These are phyloP conservation scores for Hyposoter didymator DNA, from an alignment of 2,888 invertebrate genomes.

Conservation along the genomic window DNA sequence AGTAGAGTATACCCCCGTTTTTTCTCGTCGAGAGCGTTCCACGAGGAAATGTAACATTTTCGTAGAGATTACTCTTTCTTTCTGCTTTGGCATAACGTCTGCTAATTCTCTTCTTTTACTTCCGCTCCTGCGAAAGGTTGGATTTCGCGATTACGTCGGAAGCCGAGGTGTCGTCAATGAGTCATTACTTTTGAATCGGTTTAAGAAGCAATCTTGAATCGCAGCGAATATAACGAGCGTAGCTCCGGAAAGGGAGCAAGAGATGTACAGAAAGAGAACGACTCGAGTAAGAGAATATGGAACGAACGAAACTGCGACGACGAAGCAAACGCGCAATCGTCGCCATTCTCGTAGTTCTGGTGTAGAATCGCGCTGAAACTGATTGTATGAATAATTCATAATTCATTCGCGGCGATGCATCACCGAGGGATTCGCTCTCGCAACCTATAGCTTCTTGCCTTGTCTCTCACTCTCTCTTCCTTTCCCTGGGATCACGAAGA, in stretches of 20 bases:
- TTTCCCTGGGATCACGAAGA: slow-evolving; percentile 28
- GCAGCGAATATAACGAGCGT: slow-evolving; percentile 35
- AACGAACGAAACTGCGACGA: slow-evolving; percentile 49
- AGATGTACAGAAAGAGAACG: not conserved
- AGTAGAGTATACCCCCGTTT: slow-evolving; percentile 1
- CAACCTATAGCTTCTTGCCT: slow-evolving; percentile 25
- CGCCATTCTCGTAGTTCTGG: slow-evolving; percentile 50
- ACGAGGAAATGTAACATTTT: slow-evolving; percentile 16
- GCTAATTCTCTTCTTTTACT: slow-evolving; percentile 12
- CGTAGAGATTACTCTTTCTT: not conserved
- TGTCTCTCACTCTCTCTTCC: slow-evolving; percentile 4
- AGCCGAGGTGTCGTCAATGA: slow-evolving; percentile 39
- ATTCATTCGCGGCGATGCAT: slow-evolving; percentile 68
- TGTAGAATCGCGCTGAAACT: slow-evolving; percentile 64
- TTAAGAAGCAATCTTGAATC: slow-evolving; percentile 60
- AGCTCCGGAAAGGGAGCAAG: slow-evolving; percentile 19
- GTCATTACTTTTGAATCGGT: slow-evolving; percentile 62
- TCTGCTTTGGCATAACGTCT: not conserved
- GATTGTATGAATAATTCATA: slow-evolving; percentile 69
- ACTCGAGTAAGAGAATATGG: slow-evolving; percentile 17
- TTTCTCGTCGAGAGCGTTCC: not conserved
- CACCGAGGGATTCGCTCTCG: slow-evolving; percentile 63
- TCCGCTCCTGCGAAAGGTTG: not conserved
- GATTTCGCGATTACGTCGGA: slow-evolving; percentile 33
- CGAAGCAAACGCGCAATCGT: slow-evolving; percentile 31